These are phyloP conservation scores for Acanthiza pusilla DNA, from an alignment of 2,797 vertebrate species.

Conservation along the genomic window DNA sequence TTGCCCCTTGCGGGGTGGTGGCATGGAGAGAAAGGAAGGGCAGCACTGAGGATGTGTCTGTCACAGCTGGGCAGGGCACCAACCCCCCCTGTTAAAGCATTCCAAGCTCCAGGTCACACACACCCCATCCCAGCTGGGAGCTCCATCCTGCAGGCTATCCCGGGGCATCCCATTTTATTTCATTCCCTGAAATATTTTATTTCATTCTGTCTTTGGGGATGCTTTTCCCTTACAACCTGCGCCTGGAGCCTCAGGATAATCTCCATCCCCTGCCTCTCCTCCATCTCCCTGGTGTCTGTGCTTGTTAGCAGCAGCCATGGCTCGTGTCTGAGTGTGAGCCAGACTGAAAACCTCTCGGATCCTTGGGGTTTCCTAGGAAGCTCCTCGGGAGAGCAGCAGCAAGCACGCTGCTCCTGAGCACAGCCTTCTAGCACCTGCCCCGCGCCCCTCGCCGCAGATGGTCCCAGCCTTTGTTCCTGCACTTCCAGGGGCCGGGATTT, in stretches of 20 bases:
- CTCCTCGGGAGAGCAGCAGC: background rate
- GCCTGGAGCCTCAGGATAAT: background rate
- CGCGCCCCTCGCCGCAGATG: background rate
- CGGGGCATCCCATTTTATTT: background rate
- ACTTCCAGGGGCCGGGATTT: background rate
- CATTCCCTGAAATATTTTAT: fast-evolving
- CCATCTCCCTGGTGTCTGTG: fast-evolving
- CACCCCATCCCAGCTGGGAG: fast-evolving
- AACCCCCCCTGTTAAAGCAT: background rate
- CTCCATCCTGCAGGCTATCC: background rate
- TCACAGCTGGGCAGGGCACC: background rate
- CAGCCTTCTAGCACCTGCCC: background rate
- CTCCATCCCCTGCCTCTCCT: background rate
- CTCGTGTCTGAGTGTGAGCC: fast-evolving
- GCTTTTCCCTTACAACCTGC: background rate
- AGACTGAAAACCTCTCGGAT: background rate
- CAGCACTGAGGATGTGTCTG: background rate
- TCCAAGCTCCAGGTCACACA: background rate
- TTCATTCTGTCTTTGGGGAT: background rate
- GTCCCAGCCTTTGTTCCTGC: background rate
- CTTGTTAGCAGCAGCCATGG: background rate
- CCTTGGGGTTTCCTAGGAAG: background rate
- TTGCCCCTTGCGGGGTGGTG: fast-evolving
- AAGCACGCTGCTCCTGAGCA: background rate
- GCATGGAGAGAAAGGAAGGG: background rate